Conservation (phyloP, 2,113 vertebrate genomes). For the Cepphus grylle region DNA sequence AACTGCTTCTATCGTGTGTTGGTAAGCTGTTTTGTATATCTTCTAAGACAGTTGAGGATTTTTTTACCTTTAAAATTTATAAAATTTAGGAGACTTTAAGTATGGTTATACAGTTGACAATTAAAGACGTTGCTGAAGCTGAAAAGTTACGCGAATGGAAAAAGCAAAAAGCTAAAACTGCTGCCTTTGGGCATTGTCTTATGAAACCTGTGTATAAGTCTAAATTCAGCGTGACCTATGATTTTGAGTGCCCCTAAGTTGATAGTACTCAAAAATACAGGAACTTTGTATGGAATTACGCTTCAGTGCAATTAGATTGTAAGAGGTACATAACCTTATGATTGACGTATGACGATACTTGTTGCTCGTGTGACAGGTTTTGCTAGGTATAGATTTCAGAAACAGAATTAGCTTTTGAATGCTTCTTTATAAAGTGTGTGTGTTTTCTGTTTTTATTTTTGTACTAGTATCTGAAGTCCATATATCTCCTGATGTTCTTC, state of each 20-base stretch:
- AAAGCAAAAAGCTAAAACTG: neutral
- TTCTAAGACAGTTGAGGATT: neutral
- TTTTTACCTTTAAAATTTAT: neutral
- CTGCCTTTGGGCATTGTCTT: neutral
- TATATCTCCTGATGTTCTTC: slow-evolving; percentile 48
- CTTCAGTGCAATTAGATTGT: neutral
- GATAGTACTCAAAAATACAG: neutral
- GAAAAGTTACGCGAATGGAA: neutral
- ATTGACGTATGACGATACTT: neutral
- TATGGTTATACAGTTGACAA: neutral
- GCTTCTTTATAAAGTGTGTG: neutral
- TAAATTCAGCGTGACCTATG: neutral
- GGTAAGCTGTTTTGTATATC: neutral
- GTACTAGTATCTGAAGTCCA: slow-evolving; percentile 64
- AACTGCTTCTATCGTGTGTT: neutral
- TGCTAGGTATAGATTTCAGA: neutral
- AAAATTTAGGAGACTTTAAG: neutral
- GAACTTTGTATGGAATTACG: neutral
- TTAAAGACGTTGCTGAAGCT: neutral
- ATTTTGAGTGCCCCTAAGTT: neutral
- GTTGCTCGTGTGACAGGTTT: neutral
- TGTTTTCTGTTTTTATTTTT: neutral
- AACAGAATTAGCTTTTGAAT: neutral
- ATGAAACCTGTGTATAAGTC: neutral
- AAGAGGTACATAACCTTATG: neutral